A percentile compares a stretch with the other conserved stretches of the same genome.
phyloP scores from a whole-genome alignment of 1,140 invertebrate species.

The Drosophila kanapiae region DNA sequence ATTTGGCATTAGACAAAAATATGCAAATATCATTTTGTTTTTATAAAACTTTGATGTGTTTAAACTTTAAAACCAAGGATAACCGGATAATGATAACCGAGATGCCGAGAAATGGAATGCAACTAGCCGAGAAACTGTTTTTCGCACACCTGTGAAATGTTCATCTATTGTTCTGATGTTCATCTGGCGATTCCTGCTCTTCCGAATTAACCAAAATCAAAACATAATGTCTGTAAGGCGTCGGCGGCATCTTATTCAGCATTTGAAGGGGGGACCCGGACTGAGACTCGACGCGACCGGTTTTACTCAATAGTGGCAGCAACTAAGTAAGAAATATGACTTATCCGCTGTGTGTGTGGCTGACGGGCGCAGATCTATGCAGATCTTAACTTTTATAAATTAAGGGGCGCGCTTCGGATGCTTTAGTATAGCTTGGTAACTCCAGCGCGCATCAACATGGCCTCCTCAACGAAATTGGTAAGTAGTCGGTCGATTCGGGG shows the following conservation, averaged over 20 bases:
- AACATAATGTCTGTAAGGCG: conserved; percentile 21
- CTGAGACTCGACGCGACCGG: conserved; percentile 30
- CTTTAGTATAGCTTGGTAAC: conserved; percentile 77
- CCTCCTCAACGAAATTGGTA: conserved; percentile 77
- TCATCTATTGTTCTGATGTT: not conserved
- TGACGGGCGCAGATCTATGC: conserved; percentile 55
- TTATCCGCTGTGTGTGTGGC: conserved; percentile 27
- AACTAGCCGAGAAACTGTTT: conserved; percentile 4
- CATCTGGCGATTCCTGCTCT: conserved; percentile 1
- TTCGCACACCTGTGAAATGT: not conserved
- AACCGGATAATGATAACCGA: conserved; percentile 19
- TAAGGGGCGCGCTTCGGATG: conserved; percentile 29
- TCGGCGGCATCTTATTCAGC: conserved; percentile 38
- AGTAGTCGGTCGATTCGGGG: conserved; percentile 29
- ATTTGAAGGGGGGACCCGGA: conserved; percentile 1
- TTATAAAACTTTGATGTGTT: conserved; percentile 4
- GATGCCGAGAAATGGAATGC: conserved; percentile 10
- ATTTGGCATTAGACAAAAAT: conserved; percentile 12
- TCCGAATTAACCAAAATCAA: conserved; percentile 3
- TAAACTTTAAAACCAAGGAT: conserved; percentile 29
- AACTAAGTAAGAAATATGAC: conserved; percentile 50
- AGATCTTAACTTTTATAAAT: conserved; percentile 69
- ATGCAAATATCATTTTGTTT: conserved; percentile 25
- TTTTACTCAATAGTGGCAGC: conserved; percentile 48
- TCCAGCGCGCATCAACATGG: conserved; percentile 77